Evolutionary conservation across 2,797 vertebrate species (phyloP).

Genomic region (Novumbra hubbsi): DNA sequence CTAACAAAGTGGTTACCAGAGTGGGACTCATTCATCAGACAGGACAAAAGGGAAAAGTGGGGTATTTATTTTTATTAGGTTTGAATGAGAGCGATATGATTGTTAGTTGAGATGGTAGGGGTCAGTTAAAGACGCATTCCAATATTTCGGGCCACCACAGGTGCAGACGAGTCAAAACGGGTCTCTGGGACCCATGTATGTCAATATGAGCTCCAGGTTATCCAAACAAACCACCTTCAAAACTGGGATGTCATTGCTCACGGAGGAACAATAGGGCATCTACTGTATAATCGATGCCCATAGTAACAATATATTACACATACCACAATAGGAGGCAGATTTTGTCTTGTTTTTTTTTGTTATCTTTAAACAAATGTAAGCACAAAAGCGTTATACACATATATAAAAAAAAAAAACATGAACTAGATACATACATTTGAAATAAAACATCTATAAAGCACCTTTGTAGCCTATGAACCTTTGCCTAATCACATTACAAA

Average conservation of each 20-base stretch:
- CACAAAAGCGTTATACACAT: neutral
- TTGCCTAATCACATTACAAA: neutral
- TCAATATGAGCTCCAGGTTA: too few species aligned
- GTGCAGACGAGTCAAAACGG: too few species aligned
- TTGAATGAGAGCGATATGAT: neutral
- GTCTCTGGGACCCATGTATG: too few species aligned
- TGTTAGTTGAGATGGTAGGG: neutral
- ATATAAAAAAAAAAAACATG: neutral
- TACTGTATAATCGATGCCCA: too few species aligned
- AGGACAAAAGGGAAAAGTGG: neutral
- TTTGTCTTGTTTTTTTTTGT: too few species aligned
- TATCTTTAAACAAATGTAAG: neutral
- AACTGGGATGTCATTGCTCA: too few species aligned
- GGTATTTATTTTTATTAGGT: neutral
- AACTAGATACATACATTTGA: neutral
- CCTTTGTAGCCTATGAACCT: neutral
- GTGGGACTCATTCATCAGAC: neutral
- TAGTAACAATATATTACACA: too few species aligned
- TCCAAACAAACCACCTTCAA: too few species aligned
- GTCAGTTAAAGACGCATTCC: slow-evolving; percentile 10
- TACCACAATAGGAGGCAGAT: too few species aligned
- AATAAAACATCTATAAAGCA: neutral
- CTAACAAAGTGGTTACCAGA: neutral
- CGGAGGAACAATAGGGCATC: too few species aligned
- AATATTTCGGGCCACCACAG: too few species aligned